Evolutionary conservation across 2,888 invertebrate species (phyloP), one percentile per base, ranked within the genome.

Genomic region (Parascotia fuliginaria): DNA sequence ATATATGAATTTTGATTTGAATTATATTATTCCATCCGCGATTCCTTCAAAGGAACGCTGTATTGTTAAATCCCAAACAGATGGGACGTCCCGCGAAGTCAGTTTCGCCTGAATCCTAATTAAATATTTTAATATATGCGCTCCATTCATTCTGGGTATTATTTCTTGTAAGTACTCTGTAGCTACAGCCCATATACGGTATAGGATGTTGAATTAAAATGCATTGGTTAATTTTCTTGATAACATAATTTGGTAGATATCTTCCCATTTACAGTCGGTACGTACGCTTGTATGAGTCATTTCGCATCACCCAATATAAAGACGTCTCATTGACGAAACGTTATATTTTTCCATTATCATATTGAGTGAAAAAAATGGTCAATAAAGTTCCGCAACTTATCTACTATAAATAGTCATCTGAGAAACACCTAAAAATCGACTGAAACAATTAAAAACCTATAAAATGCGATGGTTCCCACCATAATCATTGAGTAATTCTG

Each of bases 71-170:
- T 74, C 76, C 70, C 65, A 60, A 70, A 65, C 75, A 82, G 79
- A 83, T 82, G 78, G 77, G 76, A 73, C 73, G 68, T 70, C 72
- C 74, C 74, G 62, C 62, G 63, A 77, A 79, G 78, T 70, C 71
- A 69, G 78, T 77, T 82, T 79, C 75, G 60, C 73, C 67, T 61
- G 74, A 77, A 78, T 75, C 76, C 77, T 86, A 88, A 89, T 89
- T 89, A 87, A 81, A 78, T 87, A 87, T 88, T 85, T 86, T 85
- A 87, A 88, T 87, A 79, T 86, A 87, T 86, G 85, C 82, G 62
- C 76, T 74, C 70, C 79, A 81, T 81, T 75, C 77, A 67, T 75
- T 81, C 70, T 73, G 65, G 65, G 75, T 79, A 80, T 76, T 69
- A 75, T 70, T 71, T 72, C 59, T 62, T 64, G 46, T 60, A 66